Evolutionary conservation across 2,888 invertebrate genomes (phyloP).

Genomic region (Stegana nigrithorax): DNA sequence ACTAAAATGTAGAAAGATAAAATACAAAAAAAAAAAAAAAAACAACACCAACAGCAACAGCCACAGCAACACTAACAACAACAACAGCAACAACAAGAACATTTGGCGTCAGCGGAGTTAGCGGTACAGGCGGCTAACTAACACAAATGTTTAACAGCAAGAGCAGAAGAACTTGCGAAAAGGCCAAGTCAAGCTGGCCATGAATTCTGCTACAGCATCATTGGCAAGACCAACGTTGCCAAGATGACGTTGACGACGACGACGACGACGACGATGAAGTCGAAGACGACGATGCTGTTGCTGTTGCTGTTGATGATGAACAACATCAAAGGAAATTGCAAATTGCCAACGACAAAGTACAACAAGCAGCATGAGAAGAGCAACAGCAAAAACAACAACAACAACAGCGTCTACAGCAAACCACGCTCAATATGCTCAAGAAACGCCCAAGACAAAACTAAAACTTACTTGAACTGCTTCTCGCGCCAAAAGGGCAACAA

Average conservation of each 20-base stretch:
- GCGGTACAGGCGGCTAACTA: too few species aligned
- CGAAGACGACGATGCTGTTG: background rate
- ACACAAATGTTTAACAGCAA: background rate
- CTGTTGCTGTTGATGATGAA: background rate
- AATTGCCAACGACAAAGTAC: slow-evolving; percentile 1
- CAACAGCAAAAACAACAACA: background rate
- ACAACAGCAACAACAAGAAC: too few species aligned
- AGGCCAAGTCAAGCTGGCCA: background rate
- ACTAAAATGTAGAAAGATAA: background rate
- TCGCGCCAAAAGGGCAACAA: slow-evolving; percentile 1
- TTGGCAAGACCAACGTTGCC: background rate
- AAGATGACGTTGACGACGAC: background rate
- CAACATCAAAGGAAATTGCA: slow-evolving; percentile 6
- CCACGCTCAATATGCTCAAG: background rate
- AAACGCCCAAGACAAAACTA: slow-evolving; percentile 1
- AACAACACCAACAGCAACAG: background rate
- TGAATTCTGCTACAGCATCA: background rate
- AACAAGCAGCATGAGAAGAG: background rate
- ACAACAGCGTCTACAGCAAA: background rate
- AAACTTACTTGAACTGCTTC: background rate
- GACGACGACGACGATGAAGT: background rate
- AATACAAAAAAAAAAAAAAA: background rate
- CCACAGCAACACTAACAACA: background rate
- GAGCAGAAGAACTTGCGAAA: background rate
- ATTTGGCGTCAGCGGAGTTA: too few species aligned